Conservation (phyloP, 30 jellyfish, hydroid and myxozoan species). For the Mastigias papua region DNA sequence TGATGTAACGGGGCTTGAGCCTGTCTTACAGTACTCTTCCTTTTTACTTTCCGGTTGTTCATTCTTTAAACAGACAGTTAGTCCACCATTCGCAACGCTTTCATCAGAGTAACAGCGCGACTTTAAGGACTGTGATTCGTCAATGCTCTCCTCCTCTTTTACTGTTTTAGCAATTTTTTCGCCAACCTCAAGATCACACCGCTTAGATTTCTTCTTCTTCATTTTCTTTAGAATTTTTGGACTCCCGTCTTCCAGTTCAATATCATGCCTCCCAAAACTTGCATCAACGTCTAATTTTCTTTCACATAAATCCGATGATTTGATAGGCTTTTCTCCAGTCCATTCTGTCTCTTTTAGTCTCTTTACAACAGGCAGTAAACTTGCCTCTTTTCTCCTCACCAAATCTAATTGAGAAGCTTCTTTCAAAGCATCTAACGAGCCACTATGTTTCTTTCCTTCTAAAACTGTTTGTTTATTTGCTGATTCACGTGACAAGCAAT, state of each 20-base stretch:
- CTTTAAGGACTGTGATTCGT: neutral
- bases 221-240: neutral
- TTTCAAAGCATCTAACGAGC: neutral
- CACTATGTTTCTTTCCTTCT: neutral
- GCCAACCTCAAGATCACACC: neutral
- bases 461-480: neutral
- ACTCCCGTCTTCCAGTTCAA: neutral
- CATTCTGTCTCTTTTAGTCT: neutral
- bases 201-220: slow-evolving; percentile 5
- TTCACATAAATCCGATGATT: neutral
- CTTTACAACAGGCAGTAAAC: neutral
- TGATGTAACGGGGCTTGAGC: neutral
- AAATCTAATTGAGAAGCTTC: neutral
- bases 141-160: neutral
- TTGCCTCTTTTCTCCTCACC: neutral
- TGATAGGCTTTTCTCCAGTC: neutral
- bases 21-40: neutral
- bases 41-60: neutral
- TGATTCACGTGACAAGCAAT: neutral
- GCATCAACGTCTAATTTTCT: neutral
- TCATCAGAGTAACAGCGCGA: neutral
- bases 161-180: neutral
- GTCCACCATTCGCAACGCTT: neutral
- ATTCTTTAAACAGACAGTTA: neutral
- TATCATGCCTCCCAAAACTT: neutral